Percentiles rank a stretch among this genome's conserved stretches.
phyloP scores from a whole-genome alignment of 2,797 vertebrate species.

The Scarus forsteni region DNA sequence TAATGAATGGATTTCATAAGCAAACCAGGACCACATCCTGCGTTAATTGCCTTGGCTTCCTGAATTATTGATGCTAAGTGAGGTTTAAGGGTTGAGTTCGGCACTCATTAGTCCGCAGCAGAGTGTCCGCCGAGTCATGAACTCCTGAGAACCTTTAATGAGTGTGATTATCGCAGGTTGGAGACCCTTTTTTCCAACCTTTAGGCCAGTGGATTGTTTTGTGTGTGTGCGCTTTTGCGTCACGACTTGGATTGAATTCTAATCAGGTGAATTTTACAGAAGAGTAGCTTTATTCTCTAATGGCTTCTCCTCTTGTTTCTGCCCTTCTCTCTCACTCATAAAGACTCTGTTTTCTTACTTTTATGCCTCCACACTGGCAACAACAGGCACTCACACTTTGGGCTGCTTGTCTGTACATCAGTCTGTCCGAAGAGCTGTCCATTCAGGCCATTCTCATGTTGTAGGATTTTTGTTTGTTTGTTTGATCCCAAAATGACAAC shows the following conservation, averaged over 20 bases:
- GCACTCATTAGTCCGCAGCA: constrained; percentile 75
- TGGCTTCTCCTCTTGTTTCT: constrained; percentile 1
- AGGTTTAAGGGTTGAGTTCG: constrained; percentile 68
- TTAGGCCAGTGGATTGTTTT: constrained; percentile 39
- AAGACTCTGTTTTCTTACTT: not conserved
- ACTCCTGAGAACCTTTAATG: constrained; percentile 68
- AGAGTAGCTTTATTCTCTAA: constrained; percentile 13
- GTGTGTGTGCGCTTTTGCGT: constrained; percentile 15
- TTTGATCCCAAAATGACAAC: too few relatives aligned
- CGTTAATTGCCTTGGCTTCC: constrained; percentile 64
- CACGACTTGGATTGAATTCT: constrained; percentile 41
- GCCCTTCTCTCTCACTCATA: not conserved
- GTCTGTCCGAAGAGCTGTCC: too few relatives aligned
- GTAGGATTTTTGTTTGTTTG: too few relatives aligned
- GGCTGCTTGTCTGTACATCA: too few relatives aligned
- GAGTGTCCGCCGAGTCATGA: constrained; percentile 58
- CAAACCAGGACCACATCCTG: constrained; percentile 59
- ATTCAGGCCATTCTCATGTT: too few relatives aligned
- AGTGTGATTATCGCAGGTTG: constrained; percentile 61
- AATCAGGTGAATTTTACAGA: constrained; percentile 57
- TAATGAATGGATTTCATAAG: constrained; percentile 57
- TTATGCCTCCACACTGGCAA: too few relatives aligned
- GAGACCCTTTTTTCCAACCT: constrained; percentile 28
- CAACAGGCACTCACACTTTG: too few relatives aligned
- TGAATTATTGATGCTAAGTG: constrained; percentile 81